Base-by-base conservation (phyloP, 2,888 invertebrate species). In the Chrysina gloriosa region DNA sequence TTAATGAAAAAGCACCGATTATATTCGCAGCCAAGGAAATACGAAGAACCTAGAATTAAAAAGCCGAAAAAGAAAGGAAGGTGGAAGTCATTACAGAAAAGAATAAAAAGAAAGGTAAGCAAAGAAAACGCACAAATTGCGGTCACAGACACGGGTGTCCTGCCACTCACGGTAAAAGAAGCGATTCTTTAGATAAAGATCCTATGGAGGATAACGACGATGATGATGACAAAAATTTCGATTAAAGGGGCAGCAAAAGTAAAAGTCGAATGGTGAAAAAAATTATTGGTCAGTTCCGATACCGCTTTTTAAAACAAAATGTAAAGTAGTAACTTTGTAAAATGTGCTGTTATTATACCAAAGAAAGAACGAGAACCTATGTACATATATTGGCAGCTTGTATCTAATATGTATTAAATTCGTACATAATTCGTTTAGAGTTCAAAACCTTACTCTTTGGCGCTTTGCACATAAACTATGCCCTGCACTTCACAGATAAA, bases 211-310 rank as follows among this genome's bases (percentile, higher is more conserved):
- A 36, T 9, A 27, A 63, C 11, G 63, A 45, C n/a, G 36, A 14
- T 23, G 36, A 34, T 2, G 31, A 31, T 31, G 31, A 31, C 0
- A 11, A 16, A n/a, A n/a, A n/a, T n/a, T n/a, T n/a, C n/a, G n/a
- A n/a, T n/a, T n/a, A n/a, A n/a, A n/a, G n/a, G n/a, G n/a, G n/a
- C 9, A 52, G 36, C 9, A 11, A 42, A n/a, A 52, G 25, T 50
- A 70, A 70, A 65, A 70, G 67, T 64, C 67, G 69, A 63, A 21
- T 7, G 29, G 34, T n/a, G 58, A 58, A 39, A 14, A 39, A 14
- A 39, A 36, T 6, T 56, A 42, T 21, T 9, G 5, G 11, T 58
- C 58, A 11, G 58, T 27, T 42, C 58, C 14, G 58, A 58, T 9
- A 39, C 56, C 11, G 42, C 39, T 11, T 21, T 14, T 25, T 58